Evolutionary conservation across 2,888 invertebrate genomes (phyloP).

Genomic region (Linnaemya tessellans): DNA sequence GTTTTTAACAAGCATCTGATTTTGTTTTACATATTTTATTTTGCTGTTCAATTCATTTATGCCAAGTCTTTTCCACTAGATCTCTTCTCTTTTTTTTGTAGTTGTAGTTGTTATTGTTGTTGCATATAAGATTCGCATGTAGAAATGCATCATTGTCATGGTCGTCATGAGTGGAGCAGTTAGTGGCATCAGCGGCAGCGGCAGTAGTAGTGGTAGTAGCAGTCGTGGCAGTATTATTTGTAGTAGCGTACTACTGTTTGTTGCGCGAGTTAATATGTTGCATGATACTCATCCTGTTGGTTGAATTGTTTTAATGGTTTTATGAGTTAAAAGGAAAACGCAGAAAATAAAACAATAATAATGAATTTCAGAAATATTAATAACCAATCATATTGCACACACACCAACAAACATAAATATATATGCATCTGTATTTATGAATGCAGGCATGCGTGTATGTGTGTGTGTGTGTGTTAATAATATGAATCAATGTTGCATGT

Average conservation of each 20-base stretch:
- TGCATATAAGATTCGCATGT: slow-evolving; percentile 6
- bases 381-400: slow-evolving; percentile 65
- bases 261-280: slow-evolving; percentile 61
- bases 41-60: slow-evolving; percentile 66
- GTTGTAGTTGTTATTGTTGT: background rate
- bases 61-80: slow-evolving; percentile 46
- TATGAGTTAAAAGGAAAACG: slow-evolving; percentile 59
- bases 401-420: slow-evolving; percentile 3
- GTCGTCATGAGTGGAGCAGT: slow-evolving; percentile 31
- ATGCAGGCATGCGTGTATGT: background rate
- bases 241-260: slow-evolving; percentile 24
- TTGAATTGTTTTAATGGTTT: slow-evolving; percentile 64
- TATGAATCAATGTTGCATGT: slow-evolving; percentile 1
- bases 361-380: slow-evolving; percentile 72
- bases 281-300: slow-evolving; percentile 62
- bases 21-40: slow-evolving; percentile 58
- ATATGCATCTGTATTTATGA: too few species aligned
- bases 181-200: slow-evolving; percentile 8
- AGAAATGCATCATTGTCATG: slow-evolving; percentile 57
- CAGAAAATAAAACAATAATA: slow-evolving; percentile 63
- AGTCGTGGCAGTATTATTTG: background rate
- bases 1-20: slow-evolving; percentile 47
- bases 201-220: background rate
- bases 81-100: slow-evolving; percentile 23
- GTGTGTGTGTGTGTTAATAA: background rate